Base-by-base conservation (phyloP, 2,888 invertebrate species). In the Oligia strigilis region DNA sequence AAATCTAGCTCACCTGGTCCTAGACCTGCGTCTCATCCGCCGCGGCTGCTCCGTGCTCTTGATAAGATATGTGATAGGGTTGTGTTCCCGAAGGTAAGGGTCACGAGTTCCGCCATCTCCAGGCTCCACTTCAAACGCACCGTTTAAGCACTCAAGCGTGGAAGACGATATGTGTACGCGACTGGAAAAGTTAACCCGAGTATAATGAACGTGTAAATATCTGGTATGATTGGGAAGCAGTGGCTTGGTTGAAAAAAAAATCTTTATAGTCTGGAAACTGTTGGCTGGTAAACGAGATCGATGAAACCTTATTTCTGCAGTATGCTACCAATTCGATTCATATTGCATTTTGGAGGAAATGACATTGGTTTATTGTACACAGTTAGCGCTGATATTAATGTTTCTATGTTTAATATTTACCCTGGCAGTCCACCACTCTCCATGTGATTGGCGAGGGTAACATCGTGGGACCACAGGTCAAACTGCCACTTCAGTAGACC, bases 351-450 rank as follows among this genome's bases (percentile, higher is more conserved):
- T 14, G 13, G n/a, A n/a, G 60, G 19, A 58, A 9, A 58, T 58
- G 9, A 58, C 9, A 3, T 23, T 23, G 4, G 23, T 23, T 58
- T 4, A 58, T 23, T 9, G 58, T 23, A n/a, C 13, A 11, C 58
- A n/a, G n/a, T 58, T 58, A 23, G 9, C n/a, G 58, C n/a, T 60
- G n/a, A 13, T 60, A n/a, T 60, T n/a, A 60, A n/a, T n/a, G 11
- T n/a, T 60, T n/a, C 11, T n/a, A 9, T 8, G 36, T 64, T 64
- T 9, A 64, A 36, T 17, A 17, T 17, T 65, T 97, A 99, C 99
- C 99, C 99, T 1, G 99, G 99, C 88, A 99, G 97, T 49, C 99
- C 99, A 3, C 99, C 99, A 83, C 99, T 99, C 97, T 99, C 99
- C 98, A 99, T 98, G 93, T 98, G 98, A 97, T 99, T 99, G 72